Conservation (phyloP, 2,797 vertebrate genomes). For the Melanotaenia boesemani region DNA sequence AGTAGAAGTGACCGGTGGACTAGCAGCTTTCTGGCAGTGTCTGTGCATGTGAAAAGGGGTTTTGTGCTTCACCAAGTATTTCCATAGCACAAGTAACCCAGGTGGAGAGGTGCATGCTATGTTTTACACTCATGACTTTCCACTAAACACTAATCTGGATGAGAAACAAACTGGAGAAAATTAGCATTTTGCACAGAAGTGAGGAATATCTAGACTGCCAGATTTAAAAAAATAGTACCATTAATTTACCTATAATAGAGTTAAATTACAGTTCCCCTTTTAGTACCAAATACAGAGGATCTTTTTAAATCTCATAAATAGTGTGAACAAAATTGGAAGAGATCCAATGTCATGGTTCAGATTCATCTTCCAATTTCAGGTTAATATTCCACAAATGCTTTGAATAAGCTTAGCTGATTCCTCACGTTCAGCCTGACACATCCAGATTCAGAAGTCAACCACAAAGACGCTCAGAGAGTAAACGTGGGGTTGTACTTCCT, state of each 20-base stretch:
- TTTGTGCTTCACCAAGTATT: conserved; percentile 49
- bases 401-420: conserved; percentile 26
- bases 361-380: conserved; percentile 24
- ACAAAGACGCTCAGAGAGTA: conserved; percentile 80
- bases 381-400: conserved; percentile 26
- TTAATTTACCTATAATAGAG: conserved; percentile 25
- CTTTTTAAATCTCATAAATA: conserved; percentile 13
- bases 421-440: conserved; percentile 12
- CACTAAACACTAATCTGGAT: conserved; percentile 42
- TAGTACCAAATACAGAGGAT: conserved; percentile 15
- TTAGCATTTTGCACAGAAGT: conserved; percentile 37
- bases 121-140: conserved; percentile 53
- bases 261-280: conserved; percentile 22
- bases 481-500: conserved; percentile 93
- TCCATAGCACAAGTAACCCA: conserved; percentile 31
- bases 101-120: conserved; percentile 60
- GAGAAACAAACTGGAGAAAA: conserved; percentile 21
- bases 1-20: conserved; percentile 14
- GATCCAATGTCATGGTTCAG: conserved; percentile 40
- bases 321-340: conserved; percentile 16
- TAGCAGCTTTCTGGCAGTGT: conserved; percentile 71
- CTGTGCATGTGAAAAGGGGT: conserved; percentile 44
- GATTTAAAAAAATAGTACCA: conserved; percentile 47
- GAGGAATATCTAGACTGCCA: conserved; percentile 37
- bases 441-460: conserved; percentile 59